phyloP scores from a whole-genome alignment of 2,113 vertebrate genomes.

The Pelmatolapia mariae region DNA sequence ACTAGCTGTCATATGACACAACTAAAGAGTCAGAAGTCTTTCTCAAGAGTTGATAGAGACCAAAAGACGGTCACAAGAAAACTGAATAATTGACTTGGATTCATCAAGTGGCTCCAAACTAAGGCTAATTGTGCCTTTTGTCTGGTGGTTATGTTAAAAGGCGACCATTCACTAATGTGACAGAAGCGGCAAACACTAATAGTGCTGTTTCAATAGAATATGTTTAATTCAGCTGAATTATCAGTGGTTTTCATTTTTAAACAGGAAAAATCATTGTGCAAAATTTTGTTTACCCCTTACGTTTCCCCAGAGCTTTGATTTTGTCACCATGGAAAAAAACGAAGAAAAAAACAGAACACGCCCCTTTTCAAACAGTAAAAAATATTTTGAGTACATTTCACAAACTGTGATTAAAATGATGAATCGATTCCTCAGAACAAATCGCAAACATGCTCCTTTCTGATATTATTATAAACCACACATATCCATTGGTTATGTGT shows the following conservation, averaged over 20 bases:
- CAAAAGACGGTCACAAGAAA: neutral
- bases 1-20: neutral
- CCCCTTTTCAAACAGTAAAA: neutral
- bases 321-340: neutral
- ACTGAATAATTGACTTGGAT: neutral
- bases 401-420: constrained; percentile 3
- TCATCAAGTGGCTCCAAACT: neutral
- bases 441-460: neutral
- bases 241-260: neutral
- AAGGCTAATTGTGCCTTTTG: neutral
- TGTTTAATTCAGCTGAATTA: neutral
- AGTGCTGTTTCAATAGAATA: neutral
- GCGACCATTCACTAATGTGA: neutral
- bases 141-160: neutral
- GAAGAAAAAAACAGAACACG: neutral
- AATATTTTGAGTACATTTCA: neutral
- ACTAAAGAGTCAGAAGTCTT: neutral
- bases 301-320: neutral
- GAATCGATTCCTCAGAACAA: neutral
- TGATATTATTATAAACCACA: neutral
- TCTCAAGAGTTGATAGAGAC: neutral
- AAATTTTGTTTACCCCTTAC: neutral
- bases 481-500: neutral
- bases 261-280: neutral
- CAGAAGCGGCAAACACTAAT: neutral